Evolutionary conservation across 2,888 invertebrate species (phyloP).

Genomic region (Conistra vaccinii): DNA sequence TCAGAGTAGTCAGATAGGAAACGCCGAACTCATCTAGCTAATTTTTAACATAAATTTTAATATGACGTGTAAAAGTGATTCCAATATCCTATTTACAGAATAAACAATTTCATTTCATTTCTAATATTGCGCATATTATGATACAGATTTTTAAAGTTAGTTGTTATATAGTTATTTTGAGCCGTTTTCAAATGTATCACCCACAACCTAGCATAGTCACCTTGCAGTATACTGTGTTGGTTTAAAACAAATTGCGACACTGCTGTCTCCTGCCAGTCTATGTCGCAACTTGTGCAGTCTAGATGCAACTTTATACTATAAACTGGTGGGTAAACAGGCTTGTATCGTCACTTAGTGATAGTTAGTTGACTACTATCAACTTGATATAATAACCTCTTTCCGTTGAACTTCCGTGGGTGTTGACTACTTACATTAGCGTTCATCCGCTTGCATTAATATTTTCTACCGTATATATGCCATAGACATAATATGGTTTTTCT

Average conservation of each 20-base stretch:
- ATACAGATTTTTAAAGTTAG: neutral
- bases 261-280: constrained; percentile 17
- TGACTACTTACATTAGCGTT: constrained; percentile 19
- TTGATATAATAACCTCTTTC: constrained; percentile 36
- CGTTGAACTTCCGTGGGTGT: neutral
- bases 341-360: constrained; percentile 7
- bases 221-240: constrained; percentile 1
- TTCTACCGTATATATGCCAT: no score
- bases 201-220: neutral
- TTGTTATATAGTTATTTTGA: neutral
- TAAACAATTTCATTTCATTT: no score
- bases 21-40: no score
- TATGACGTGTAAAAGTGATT: no score
- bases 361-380: constrained; percentile 6
- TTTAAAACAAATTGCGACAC: constrained; percentile 34
- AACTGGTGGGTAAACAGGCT: constrained; percentile 18
- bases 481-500: no score
- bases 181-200: neutral
- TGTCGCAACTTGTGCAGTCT: constrained; percentile 33
- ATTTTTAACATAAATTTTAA: no score
- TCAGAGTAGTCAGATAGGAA: no score
- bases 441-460: neutral
- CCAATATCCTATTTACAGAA: no score
- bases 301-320: constrained; percentile 24
- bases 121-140: neutral